Percentiles rank a stretch among this genome's conserved stretches.
Evolutionary conservation across 2,888 invertebrate genomes (phyloP).

Genomic region (Aphodius sticticus): DNA sequence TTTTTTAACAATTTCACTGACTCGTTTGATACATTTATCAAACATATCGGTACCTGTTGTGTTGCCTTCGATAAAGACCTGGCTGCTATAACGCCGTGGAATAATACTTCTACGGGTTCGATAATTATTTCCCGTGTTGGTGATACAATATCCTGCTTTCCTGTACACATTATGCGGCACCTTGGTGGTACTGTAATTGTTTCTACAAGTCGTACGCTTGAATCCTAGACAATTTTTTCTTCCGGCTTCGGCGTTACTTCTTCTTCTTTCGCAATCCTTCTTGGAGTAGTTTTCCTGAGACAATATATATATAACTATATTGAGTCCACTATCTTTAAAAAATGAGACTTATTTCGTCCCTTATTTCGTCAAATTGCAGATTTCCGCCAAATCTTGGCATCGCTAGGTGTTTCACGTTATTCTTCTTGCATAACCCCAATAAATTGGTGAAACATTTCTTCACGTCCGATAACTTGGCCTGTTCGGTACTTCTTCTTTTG

Average conservation of each 20-base stretch:
- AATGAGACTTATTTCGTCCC: too few species aligned
- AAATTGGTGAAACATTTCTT: background rate
- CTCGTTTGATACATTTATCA: too few species aligned
- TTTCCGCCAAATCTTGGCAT: background rate
- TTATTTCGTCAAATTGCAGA: too few species aligned
- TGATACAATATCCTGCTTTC: too few species aligned
- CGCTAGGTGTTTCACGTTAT: background rate
- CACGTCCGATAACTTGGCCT: background rate
- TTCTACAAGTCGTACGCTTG: background rate
- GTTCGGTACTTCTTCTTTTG: background rate
- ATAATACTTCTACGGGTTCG: conserved; percentile 7
- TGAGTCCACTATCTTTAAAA: too few species aligned
- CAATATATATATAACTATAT: too few species aligned
- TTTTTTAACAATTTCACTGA: too few species aligned
- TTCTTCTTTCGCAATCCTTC: too few species aligned
- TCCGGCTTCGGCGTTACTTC: background rate
- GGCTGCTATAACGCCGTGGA: background rate
- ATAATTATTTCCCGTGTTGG: too few species aligned
- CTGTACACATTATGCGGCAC: conserved; percentile 10
- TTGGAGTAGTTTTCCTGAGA: too few species aligned
- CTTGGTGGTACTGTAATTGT: background rate
- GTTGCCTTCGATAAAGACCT: background rate
- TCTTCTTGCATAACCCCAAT: background rate
- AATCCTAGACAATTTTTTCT: too few species aligned
- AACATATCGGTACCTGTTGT: too few species aligned